These are phyloP conservation scores for Pholis gunnellus DNA, from an alignment of 2,113 vertebrate genomes.

Conservation along the genomic window DNA sequence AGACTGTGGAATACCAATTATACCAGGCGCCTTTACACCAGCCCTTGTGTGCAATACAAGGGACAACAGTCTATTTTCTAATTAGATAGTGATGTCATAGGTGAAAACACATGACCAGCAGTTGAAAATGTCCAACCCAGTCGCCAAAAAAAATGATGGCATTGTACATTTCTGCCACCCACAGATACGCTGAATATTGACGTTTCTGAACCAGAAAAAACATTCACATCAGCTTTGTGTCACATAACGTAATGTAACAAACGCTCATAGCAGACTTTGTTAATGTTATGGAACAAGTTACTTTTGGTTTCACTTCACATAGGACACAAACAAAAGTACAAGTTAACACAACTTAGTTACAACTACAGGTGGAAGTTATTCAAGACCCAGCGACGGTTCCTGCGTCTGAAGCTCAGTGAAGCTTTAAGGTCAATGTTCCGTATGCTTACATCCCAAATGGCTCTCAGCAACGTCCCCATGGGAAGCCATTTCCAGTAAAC, in stretches of 20 bases:
- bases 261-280: too few relatives aligned
- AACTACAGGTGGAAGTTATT: too few relatives aligned
- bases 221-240: background rate
- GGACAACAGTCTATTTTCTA: conserved; percentile 28
- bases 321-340: background rate
- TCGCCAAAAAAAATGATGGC: background rate
- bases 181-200: background rate
- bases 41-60: conserved; percentile 16
- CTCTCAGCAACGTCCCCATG: background rate
- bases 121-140: background rate
- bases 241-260: background rate
- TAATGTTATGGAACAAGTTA: too few relatives aligned
- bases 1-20: background rate
- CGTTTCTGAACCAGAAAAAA: background rate
- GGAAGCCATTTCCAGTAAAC: conserved; percentile 18
- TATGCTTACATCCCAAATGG: background rate
- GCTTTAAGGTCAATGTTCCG: conserved; percentile 11
- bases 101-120: conserved; percentile 6
- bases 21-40: conserved; percentile 19
- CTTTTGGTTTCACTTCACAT: too few relatives aligned
- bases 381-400: background rate
- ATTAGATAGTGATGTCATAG: conserved; percentile 19
- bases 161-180: background rate
- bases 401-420: conserved; percentile 14
- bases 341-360: background rate